Percentiles rank a stretch among this genome's conserved stretches.
Conservation (phyloP, 1,140 invertebrate genomes). For the Drosophila suzukii region DNA sequence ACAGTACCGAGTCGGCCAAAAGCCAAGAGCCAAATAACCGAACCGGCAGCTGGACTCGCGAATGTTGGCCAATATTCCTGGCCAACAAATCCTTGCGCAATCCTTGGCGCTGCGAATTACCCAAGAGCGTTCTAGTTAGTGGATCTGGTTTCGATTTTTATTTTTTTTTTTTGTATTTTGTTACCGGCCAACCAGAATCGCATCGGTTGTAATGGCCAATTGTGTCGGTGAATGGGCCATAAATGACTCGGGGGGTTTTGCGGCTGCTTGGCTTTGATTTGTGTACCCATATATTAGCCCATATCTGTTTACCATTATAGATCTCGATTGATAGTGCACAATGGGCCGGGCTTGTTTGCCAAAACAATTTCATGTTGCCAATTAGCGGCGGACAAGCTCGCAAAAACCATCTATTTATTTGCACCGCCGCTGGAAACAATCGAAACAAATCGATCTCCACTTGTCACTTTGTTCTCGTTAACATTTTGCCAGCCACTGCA, state of each 20-base stretch:
- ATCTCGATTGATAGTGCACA: not conserved
- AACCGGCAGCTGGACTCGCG: slow-evolving; percentile 13
- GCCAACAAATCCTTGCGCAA: slow-evolving; percentile 22
- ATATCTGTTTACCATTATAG: not conserved
- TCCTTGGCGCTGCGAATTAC: slow-evolving; percentile 18
- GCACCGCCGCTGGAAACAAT: slow-evolving; percentile 7
- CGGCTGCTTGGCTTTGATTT: slow-evolving; percentile 2
- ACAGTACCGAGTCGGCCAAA: not conserved
- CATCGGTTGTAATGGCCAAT: slow-evolving; percentile 9
- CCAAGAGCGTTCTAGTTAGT: slow-evolving; percentile 45
- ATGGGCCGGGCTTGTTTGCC: slow-evolving; percentile 13
- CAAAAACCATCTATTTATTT: slow-evolving; percentile 3
- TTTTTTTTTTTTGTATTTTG: not conserved
- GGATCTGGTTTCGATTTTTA: slow-evolving; percentile 10
- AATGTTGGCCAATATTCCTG: slow-evolving; percentile 42
- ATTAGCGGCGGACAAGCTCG: slow-evolving; percentile 43
- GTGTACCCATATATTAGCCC: not conserved
- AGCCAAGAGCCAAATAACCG: slow-evolving; percentile 3
- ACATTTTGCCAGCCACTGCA: slow-evolving; percentile 38
- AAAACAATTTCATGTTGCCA: slow-evolving; percentile 28
- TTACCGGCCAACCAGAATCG: not conserved
- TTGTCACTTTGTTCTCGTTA: slow-evolving; percentile 25
- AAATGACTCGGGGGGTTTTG: not conserved
- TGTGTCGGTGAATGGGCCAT: slow-evolving; percentile 16
- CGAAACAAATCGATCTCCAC: slow-evolving; percentile 18